Evolutionary conservation across 2,797 vertebrate genomes (phyloP).

Genomic region (Peromyscus melanophrys): DNA sequence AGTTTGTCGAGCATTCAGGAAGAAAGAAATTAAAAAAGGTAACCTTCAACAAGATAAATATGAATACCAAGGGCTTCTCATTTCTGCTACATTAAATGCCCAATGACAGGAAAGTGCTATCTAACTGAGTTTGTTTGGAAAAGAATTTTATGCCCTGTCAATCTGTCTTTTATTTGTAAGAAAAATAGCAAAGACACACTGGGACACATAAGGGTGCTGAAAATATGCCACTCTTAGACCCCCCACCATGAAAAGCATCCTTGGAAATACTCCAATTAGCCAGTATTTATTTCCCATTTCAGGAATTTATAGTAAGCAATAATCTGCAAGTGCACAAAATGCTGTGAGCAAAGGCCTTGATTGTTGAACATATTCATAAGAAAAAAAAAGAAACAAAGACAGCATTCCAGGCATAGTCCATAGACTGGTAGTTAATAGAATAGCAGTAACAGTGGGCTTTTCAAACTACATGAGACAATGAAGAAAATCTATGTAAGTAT

Average conservation of each 20-base stretch:
- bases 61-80: slow-evolving; percentile 56
- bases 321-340: neutral
- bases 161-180: slow-evolving; percentile 54
- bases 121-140: slow-evolving; percentile 64
- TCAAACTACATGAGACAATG: neutral
- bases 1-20: slow-evolving; percentile 46
- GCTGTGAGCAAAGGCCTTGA: slow-evolving; percentile 45
- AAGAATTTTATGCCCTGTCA: slow-evolving; percentile 64
- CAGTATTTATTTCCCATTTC: slow-evolving; percentile 58
- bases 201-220: slow-evolving; percentile 16
- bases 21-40: slow-evolving; percentile 62
- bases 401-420: neutral
- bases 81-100: slow-evolving; percentile 63
- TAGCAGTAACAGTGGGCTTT: neutral
- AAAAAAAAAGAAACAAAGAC: slow-evolving; percentile 9
- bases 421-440: slow-evolving; percentile 17
- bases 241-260: neutral
- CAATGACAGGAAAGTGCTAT: slow-evolving; percentile 57
- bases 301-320: slow-evolving; percentile 50
- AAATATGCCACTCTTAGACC: slow-evolving; percentile 28
- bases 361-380: neutral
- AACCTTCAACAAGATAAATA: slow-evolving; percentile 51
- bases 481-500: neutral
- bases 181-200: slow-evolving; percentile 59
- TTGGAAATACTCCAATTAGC: slow-evolving; percentile 44